Base-by-base conservation (phyloP, 2,113 vertebrate genomes). In the Cephalopholis sonnerati region DNA sequence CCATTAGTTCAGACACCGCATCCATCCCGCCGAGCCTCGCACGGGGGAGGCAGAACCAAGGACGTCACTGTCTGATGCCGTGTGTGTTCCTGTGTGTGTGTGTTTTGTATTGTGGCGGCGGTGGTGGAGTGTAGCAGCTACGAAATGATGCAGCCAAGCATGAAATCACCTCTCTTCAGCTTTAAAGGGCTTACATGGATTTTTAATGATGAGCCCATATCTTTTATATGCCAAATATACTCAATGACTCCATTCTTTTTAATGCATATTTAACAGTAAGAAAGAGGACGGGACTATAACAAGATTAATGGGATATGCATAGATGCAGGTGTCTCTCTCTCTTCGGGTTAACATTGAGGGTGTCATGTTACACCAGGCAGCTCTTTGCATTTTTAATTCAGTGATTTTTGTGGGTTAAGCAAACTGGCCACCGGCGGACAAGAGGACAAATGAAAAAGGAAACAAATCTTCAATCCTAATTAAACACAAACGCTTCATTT, bases 101-200 rank as follows among this genome's bases (percentile, higher is more conserved):
- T 81, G 86, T 80, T 82, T 81, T 85, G 79, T 83, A 66, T 85
- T 83, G 83, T 57, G 50, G 58, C 32, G 70, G 81, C 48, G 27
- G 61, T 13, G 41, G 64, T 68, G 66, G 76, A 81, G 84, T 82
- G 82, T 57, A 81, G 86, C 81, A 80, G 87, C 88, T 87, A 83
- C 76, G 83, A 86, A 93, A 90, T 66, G 66, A 90, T 67, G 92
- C 92, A 92, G 85, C 87, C 86, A 85, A 86, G 94, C 94, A 84
- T 95, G 94, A 96, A 96, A 96, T 95, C 95, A 96, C 93, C 94
- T 95, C 95, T 93, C 91, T 91, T 92, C 92, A 86, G 91, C 89
- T 95, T 93, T 93, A 93, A 95, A 94, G 92, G 92, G 91, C 90
- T 93, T 93, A 95, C 94, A 94, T 93, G 92, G 93, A 91, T 95